Conservation (phyloP, 2,113 vertebrate genomes). For the Erinaceus europaeus region DNA sequence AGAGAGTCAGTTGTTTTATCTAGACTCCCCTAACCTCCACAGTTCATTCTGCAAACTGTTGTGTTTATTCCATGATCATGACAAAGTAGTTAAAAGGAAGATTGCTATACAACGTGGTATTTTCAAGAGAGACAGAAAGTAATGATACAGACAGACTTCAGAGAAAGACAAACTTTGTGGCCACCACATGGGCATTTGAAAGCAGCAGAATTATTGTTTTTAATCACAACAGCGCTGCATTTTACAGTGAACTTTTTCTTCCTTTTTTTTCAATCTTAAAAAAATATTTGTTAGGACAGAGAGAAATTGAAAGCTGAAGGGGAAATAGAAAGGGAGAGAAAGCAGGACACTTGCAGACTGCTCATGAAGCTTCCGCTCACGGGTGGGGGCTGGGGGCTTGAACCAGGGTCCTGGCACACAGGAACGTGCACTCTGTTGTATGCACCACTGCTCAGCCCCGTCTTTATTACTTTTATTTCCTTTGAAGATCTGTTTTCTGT, state of each 20-base stretch:
- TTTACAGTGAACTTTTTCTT: slow-evolving; percentile 13
- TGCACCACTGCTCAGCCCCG: no score
- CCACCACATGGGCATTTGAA: not conserved
- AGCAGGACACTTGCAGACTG: no score
- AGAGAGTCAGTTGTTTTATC: slow-evolving; percentile 13
- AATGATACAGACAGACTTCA: not conserved
- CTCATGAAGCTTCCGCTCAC: no score
- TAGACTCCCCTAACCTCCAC: not conserved
- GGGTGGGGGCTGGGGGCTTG: no score
- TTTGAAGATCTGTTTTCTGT: no score
- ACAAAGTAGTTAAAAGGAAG: slow-evolving; percentile 39
- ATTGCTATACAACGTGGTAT: slow-evolving; percentile 20
- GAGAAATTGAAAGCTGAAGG: no score
- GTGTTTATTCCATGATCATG: slow-evolving; percentile 37
- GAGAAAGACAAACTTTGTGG: slow-evolving; percentile 33
- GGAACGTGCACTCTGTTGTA: no score
- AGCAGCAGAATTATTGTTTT: not conserved
- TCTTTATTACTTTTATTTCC: no score
- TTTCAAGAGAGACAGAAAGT: slow-evolving; percentile 26
- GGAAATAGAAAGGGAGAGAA: no score
- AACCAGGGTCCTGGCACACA: no score
- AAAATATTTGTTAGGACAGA: no score
- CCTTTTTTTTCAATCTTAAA: no score
- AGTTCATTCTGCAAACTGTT: slow-evolving; percentile 15
- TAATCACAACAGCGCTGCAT: not conserved